Conservation (phyloP, 2,113 vertebrate genomes). For the Melanerpes aurifrons region DNA sequence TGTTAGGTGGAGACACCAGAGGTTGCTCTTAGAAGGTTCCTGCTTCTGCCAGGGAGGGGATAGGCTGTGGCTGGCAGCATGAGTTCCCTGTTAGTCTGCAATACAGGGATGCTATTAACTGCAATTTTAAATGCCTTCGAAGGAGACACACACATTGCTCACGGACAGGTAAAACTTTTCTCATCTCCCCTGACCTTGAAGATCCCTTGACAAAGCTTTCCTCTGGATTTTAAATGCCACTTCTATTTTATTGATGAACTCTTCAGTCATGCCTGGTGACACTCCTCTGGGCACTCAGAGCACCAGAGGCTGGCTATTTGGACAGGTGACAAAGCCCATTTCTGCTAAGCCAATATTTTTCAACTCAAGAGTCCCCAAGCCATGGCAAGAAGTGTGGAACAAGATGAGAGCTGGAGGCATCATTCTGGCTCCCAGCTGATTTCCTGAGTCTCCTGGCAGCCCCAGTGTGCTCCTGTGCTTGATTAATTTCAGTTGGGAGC, state of each 20-base stretch:
- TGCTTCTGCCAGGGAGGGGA: background rate
- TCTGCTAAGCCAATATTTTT: constrained; percentile 55
- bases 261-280: constrained; percentile 27
- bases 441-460: constrained; percentile 33
- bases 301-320: constrained; percentile 24
- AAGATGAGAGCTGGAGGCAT: constrained; percentile 19
- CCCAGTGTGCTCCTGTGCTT: background rate
- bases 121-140: background rate
- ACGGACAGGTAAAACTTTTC: background rate
- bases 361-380: constrained; percentile 33
- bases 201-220: constrained; percentile 33
- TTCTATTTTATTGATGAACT: constrained; percentile 46
- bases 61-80: background rate
- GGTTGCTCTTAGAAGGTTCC: background rate
- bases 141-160: background rate
- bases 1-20: background rate
- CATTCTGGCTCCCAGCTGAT: background rate
- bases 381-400: constrained; percentile 23
- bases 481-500: constrained; percentile 46
- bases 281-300: constrained; percentile 23
- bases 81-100: background rate
- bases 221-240: constrained; percentile 33
- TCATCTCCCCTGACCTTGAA: constrained; percentile 7
- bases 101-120: background rate
- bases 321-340: constrained; percentile 29